These are phyloP conservation scores for Aurelia coerulea DNA, from an alignment of 30 jellyfish, hydroid and myxozoan species.

Conservation along the genomic window DNA sequence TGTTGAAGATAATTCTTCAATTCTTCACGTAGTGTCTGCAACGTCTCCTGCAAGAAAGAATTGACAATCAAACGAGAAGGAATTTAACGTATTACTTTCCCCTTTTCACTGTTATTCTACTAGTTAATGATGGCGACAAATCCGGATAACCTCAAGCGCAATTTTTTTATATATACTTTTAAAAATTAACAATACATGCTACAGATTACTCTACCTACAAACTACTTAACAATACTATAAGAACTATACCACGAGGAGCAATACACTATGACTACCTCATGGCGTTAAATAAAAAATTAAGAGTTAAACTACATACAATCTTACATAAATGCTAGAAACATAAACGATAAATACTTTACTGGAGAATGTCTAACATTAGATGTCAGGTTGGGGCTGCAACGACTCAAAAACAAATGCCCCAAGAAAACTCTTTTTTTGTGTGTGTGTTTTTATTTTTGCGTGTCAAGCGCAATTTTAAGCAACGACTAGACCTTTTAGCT, in stretches of 20 bases:
- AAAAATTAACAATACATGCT: too few relatives aligned
- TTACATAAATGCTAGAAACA: too few relatives aligned
- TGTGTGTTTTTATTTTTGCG: too few relatives aligned
- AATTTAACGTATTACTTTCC: not conserved
- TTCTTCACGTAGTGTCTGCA: not conserved
- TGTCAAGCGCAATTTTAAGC: not conserved
- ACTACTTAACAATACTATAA: too few relatives aligned
- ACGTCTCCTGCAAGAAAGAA: slow-evolving; percentile 14
- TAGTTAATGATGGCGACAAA: not conserved
- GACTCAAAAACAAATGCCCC: not conserved
- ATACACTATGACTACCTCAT: too few relatives aligned
- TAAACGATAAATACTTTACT: too few relatives aligned
- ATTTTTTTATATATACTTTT: not conserved
- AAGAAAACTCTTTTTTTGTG: too few relatives aligned
- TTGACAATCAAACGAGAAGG: not conserved
- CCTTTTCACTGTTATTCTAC: not conserved
- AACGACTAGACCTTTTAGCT: too few relatives aligned
- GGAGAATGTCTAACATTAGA: not conserved
- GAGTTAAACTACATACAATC: too few relatives aligned
- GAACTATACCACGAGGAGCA: too few relatives aligned
- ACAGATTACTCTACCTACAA: not conserved
- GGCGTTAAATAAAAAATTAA: too few relatives aligned
- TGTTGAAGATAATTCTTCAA: slow-evolving; percentile 4
- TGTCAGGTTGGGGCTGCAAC: not conserved
- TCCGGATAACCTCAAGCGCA: not conserved